Conservation (phyloP, 2,888 invertebrate genomes). For the Zaprionus bogoriensis region DNA sequence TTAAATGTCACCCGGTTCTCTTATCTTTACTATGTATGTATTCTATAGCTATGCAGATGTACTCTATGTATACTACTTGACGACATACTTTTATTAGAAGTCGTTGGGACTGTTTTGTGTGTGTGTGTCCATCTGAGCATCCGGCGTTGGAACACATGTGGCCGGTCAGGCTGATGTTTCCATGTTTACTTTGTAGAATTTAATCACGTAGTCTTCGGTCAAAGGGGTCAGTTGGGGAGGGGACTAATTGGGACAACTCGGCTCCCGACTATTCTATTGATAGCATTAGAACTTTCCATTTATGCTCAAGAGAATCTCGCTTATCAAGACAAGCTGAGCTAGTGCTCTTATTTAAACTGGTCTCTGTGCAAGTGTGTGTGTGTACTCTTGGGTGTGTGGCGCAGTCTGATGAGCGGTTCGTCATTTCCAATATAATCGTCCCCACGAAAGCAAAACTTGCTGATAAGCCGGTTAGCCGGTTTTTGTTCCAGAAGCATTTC, state of each 20-base stretch:
- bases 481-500: conserved; percentile 35
- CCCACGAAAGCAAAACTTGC: conserved; percentile 31
- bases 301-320: conserved; percentile 17
- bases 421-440: too few species aligned
- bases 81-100: conserved; percentile 51
- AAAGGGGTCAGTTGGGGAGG: not conserved
- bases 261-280: conserved; percentile 43
- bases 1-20: conserved; percentile 11
- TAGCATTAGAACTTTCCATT: conserved; percentile 44
- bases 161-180: not conserved
- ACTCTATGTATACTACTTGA: not conserved
- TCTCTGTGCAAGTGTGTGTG: conserved; percentile 10
- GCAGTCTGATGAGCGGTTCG: conserved; percentile 8
- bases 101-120: conserved; percentile 27
- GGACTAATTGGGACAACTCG: conserved; percentile 52
- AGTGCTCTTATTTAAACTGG: conserved; percentile 30
- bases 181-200: conserved; percentile 35
- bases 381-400: not conserved
- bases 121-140: conserved; percentile 49
- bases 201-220: conserved; percentile 55
- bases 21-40: conserved; percentile 10
- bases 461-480: conserved; percentile 62
- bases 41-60: not conserved
- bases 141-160: conserved; percentile 63
- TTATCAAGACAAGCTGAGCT: conserved; percentile 46